Base-by-base conservation (phyloP, 2,797 vertebrate genomes). In the Alauda arvensis region DNA sequence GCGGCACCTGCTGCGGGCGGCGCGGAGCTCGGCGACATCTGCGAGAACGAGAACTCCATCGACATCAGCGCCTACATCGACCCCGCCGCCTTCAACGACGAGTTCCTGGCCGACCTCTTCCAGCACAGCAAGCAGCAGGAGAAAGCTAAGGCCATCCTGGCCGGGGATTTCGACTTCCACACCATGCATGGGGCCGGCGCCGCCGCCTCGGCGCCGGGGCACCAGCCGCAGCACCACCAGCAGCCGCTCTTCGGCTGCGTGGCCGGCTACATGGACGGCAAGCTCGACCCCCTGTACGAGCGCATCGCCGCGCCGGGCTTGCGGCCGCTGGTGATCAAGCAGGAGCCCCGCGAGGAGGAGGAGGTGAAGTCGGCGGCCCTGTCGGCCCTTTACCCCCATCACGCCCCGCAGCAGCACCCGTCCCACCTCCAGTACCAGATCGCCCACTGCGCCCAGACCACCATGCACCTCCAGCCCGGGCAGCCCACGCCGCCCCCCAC, bases 41-140 rank as follows among this genome's bases (percentile, higher is more conserved):
- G 98, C 89, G 99, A 99, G 95, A 98, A 98, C 98, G 99, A 99
- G 96, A 98, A 98, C 94, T 99, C 99, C 91, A 99, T 99, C 94
- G 99, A 99, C 96, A 98, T 99, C 96, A 99, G 98, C 96, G 99
- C 99, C 63, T 99, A 99, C 97, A 99, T 99, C 89, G 99, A 99
- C 96, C 98, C 99, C 28, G 96, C 98, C 42, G 98, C 99, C 42
- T 99, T 99, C 94, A 99, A 99, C 98, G 99, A 99, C 98, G 99
- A 99, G 96, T 99, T 99, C 95, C 96, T 99, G 96, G 99, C 99
- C 26, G 99, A 99, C 92, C 96, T 99, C 83, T 99, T 99, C 97
- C 99, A 99, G 96, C 98, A 98, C 97, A 98, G 96, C 96, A 97
- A 98, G 88, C 98, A 98, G 87, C 98, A 98, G 95, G 96, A 97